phyloP scores from a whole-genome alignment of 2,113 vertebrate species.

The Orthonyx spaldingii region DNA sequence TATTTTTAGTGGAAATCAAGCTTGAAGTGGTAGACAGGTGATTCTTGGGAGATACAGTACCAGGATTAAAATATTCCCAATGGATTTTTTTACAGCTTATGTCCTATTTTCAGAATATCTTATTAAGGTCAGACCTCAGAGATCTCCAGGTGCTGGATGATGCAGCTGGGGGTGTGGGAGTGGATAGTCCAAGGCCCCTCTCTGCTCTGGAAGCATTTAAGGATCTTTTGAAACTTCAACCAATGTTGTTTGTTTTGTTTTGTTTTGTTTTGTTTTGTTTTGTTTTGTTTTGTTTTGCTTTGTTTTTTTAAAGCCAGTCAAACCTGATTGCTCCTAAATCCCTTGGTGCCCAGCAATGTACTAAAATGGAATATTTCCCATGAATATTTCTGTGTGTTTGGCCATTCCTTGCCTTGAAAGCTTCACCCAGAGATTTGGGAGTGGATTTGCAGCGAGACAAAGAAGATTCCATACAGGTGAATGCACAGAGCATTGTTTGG shows the following conservation, averaged over 20 bases:
- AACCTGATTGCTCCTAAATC: background rate
- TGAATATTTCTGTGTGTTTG: background rate
- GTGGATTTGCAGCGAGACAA: background rate
- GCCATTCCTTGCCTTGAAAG: background rate
- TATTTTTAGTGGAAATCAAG: background rate
- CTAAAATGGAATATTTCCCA: background rate
- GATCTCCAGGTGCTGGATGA: background rate
- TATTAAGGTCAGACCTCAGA: background rate
- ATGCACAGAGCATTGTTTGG: background rate
- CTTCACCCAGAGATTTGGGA: background rate
- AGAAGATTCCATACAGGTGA: background rate
- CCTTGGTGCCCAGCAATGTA: background rate
- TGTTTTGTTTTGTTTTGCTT: no score
- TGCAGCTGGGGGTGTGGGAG: background rate
- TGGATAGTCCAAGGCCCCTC: background rate
- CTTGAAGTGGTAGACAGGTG: background rate
- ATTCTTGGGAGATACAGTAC: background rate
- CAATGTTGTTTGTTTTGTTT: background rate
- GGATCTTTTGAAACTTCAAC: background rate
- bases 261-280: background rate
- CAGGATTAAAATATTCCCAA: background rate
- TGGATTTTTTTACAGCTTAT: background rate
- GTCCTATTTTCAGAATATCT: background rate
- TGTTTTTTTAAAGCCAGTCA: background rate
- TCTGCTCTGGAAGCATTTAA: background rate